Evolutionary conservation across 2,797 vertebrate species (phyloP), one percentile per base, ranked within the genome.

Genomic region (Delichon dasypus): DNA sequence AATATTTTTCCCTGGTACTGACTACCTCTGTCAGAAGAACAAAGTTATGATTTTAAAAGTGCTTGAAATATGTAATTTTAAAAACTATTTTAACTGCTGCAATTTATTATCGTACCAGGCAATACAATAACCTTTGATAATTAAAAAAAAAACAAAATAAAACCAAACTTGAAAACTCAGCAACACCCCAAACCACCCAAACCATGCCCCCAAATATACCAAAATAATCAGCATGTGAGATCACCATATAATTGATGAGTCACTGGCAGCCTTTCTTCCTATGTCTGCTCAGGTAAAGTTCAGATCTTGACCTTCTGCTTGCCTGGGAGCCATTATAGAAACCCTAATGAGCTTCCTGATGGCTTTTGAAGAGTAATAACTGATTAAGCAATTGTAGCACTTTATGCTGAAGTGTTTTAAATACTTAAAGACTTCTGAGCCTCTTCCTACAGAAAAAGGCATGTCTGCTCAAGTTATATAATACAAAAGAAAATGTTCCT

Each of bases 301-400:
- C 89, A 78, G 54, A 54, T 45, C 54, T 72, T 62, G 32, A 94
- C 90, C 80, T 95, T 77, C 55, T n/a, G 47, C 42, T 92, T 94
- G 18, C 38, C 54, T 92, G 57, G 42, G 44, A 95, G 47, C n/a
- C n/a, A 15, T 71, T 90, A 40, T 2, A 57, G 73, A 64, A 90
- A 93, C 87, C 66, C 75, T 93, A 92, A 90, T 51, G 83, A 71
- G 44, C 75, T 95, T 94, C 38, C 38, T 95, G 90, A 72, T 78
- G 81, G 93, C 66, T 68, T 47, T 36, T 89, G 84, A 80, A 89
- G 50, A 85, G 42, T 86, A 83, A 34, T 54, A 71, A 68, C 58
- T 60, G 51, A 74, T 90, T 76, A 84, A 92, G 26, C 88, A 91
- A 66, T 95, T 91, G 30, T 58, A 80, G 44, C 54, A 74, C 47